phyloP scores from a whole-genome alignment of 2,797 vertebrate species.

The Manis crassicaudata region DNA sequence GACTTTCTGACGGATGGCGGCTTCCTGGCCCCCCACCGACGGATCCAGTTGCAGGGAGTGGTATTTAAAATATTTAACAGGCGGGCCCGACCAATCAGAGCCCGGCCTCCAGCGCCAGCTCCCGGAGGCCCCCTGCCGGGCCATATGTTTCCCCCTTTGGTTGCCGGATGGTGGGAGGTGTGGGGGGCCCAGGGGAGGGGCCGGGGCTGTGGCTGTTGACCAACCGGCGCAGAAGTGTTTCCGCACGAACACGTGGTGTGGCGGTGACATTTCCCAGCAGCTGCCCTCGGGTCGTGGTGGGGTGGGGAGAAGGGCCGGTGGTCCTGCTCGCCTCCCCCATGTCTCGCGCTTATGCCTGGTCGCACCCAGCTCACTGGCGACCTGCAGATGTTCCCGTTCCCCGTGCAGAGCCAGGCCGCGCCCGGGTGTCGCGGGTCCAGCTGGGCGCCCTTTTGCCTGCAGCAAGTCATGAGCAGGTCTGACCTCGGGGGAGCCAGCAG shows the following conservation, averaged over 20 bases:
- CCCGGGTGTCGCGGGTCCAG: not conserved
- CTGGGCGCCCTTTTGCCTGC: not conserved
- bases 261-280: not conserved
- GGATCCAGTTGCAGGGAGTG: not conserved
- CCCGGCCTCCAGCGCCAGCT: not conserved
- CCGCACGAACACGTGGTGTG: not conserved
- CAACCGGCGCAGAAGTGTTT: not conserved
- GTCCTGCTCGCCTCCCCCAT: not conserved
- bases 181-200: not conserved
- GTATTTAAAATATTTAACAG: slow-evolving; percentile 45
- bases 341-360: not conserved
- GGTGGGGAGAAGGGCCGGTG: not conserved
- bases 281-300: not conserved
- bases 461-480: not conserved
- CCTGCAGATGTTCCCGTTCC: not conserved
- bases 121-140: slow-evolving; percentile 45
- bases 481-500: not conserved
- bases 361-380: not conserved
- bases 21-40: not conserved
- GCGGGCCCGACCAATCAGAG: not conserved
- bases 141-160: not conserved
- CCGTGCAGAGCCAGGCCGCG: rapidly evolving
- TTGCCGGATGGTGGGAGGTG: not conserved
- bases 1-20: not conserved
- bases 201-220: not conserved